phyloP scores from a whole-genome alignment of 2,113 vertebrate species.

The Gadus macrocephalus region DNA sequence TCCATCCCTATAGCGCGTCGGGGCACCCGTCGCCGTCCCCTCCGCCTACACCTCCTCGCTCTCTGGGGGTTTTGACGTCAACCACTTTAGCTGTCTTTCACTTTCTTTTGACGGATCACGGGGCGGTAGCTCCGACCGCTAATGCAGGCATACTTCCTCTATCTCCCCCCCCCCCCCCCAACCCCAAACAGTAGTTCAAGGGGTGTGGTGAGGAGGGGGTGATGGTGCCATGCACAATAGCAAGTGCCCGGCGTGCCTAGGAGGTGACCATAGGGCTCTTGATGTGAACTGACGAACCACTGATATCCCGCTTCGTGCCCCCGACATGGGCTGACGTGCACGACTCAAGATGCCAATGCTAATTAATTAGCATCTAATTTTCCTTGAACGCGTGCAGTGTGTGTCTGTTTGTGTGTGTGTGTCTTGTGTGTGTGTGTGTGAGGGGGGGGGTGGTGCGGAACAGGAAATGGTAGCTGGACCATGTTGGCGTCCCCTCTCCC shows the following conservation, averaged over 20 bases:
- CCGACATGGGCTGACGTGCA: constrained; percentile 77
- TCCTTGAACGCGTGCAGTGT: constrained; percentile 18
- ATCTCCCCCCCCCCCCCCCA: too few species aligned
- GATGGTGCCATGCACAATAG: constrained; percentile 2
- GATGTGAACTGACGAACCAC: constrained; percentile 75
- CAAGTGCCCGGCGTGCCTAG: constrained; percentile 27
- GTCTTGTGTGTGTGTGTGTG: not conserved
- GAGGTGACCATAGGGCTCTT: constrained; percentile 39
- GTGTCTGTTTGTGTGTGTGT: not conserved
- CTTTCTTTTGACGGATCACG: too few species aligned
- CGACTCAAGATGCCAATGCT: constrained; percentile 86
- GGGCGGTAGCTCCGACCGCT: too few species aligned
- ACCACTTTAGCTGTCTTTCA: too few species aligned
- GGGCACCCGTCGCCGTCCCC: too few species aligned
- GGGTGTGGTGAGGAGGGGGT: not conserved
- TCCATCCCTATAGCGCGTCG: too few species aligned
- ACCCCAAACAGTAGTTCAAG: not conserved
- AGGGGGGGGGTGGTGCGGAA: constrained; percentile 75
- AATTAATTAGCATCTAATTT: constrained; percentile 95
- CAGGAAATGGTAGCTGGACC: constrained; percentile 82
- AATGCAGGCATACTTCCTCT: not conserved
- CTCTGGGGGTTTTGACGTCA: too few species aligned
- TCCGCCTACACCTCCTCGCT: too few species aligned
- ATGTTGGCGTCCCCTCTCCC: constrained; percentile 70
- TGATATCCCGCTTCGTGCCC: constrained; percentile 64